phyloP scores from a whole-genome alignment of 2,797 vertebrate species.

The Cirrhinus molitorella region DNA sequence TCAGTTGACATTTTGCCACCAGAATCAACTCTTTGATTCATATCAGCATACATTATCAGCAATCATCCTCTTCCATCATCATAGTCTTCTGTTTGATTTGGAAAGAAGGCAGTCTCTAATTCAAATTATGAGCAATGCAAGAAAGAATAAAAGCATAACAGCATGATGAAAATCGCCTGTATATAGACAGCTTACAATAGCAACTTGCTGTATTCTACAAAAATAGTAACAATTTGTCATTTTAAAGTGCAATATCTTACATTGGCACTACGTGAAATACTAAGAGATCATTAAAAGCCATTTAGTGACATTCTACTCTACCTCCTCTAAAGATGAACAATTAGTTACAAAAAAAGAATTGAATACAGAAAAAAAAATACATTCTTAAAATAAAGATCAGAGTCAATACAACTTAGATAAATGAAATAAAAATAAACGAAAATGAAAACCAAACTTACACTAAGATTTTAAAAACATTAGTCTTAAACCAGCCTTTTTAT shows the following conservation, averaged over 20 bases:
- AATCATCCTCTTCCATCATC: not conserved
- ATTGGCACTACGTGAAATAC: not conserved
- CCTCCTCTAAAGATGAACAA: not conserved
- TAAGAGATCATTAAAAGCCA: not conserved
- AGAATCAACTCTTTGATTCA: not conserved
- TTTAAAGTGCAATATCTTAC: constrained; percentile 8
- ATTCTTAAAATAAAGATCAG: constrained; percentile 17
- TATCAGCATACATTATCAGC: not conserved
- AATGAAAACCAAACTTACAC: not conserved
- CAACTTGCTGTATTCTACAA: constrained; percentile 2
- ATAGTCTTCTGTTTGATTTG: not conserved
- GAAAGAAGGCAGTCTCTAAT: not conserved
- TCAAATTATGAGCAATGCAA: not conserved
- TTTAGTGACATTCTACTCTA: not conserved
- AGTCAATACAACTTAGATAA: not conserved
- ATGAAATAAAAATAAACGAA: not conserved
- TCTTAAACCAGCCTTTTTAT: not conserved
- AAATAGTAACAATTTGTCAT: not conserved
- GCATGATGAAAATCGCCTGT: not conserved
- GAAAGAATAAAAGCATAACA: not conserved
- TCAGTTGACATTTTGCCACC: not conserved
- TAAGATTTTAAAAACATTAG: not conserved
- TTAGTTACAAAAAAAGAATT: not conserved
- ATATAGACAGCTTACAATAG: constrained; percentile 1
- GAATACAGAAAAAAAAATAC: constrained; percentile 39